phyloP scores from a whole-genome alignment of 2,113 vertebrate genomes.

The Cyprinus carpio region DNA sequence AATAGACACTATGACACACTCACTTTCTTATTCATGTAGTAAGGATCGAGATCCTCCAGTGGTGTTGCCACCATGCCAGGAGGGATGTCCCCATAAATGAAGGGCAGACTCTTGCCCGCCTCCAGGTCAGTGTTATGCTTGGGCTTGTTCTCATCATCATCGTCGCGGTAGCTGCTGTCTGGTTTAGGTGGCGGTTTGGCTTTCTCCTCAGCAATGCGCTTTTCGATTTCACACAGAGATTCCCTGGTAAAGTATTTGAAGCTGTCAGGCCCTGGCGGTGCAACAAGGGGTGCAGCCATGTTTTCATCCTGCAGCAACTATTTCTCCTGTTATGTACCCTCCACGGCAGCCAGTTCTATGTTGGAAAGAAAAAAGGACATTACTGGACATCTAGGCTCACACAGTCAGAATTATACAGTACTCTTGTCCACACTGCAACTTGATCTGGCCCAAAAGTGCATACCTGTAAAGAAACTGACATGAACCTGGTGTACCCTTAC shows the following conservation, averaged over 20 bases:
- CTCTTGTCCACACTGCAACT: neutral
- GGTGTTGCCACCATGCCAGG: conserved; percentile 82
- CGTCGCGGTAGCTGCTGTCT: conserved; percentile 86
- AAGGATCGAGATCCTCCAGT: conserved; percentile 89
- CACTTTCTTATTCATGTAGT: conserved; percentile 89
- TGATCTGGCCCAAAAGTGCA: neutral
- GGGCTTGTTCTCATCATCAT: conserved; percentile 86
- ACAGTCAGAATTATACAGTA: neutral
- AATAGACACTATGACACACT: conserved; percentile 66
- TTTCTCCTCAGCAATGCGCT: conserved; percentile 83
- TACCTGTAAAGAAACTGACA: neutral
- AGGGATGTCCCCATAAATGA: conserved; percentile 89
- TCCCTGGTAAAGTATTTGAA: conserved; percentile 86
- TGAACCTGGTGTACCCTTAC: neutral
- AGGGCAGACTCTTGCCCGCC: conserved; percentile 85
- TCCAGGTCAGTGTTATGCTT: conserved; percentile 88
- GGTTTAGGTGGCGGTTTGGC: conserved; percentile 85
- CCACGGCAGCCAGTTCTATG: conserved; percentile 78
- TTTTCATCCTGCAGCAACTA: conserved; percentile 90
- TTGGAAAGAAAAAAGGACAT: conserved; percentile 49
- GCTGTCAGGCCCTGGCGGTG: conserved; percentile 89
- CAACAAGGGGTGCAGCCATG: conserved; percentile 88
- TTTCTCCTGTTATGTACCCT: conserved; percentile 74
- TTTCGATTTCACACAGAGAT: conserved; percentile 87
- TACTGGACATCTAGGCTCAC: neutral